Conservation (phyloP, 2,797 vertebrate species). For the Pampus argenteus region DNA sequence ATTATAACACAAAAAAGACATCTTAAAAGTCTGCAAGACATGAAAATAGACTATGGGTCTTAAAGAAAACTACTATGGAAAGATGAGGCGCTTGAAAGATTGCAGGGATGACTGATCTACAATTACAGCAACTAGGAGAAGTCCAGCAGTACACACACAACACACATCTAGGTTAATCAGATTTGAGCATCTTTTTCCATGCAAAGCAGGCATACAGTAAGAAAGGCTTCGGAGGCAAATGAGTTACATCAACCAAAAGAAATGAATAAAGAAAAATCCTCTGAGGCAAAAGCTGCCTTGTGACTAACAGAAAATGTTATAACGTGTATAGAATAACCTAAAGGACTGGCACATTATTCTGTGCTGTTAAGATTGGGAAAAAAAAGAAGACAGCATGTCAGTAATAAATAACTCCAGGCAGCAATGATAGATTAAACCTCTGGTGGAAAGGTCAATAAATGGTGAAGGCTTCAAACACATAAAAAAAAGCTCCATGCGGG, state of each 20-base stretch:
- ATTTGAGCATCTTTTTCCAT: conserved; percentile 19
- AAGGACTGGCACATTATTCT: conserved; percentile 8
- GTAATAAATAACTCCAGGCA: conserved; percentile 40
- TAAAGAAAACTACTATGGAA: conserved; percentile 7
- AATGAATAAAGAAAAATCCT: conserved; percentile 14
- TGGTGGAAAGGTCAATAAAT: conserved; percentile 39
- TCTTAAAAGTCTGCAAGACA: not conserved
- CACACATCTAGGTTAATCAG: conserved; percentile 32
- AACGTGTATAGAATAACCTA: not conserved
- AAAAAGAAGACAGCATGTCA: conserved; percentile 16
- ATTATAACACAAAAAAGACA: not conserved
- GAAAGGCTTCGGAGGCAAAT: conserved; percentile 16
- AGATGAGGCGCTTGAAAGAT: conserved; percentile 31
- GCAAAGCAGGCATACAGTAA: not conserved
- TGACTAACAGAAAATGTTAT: conserved; percentile 15
- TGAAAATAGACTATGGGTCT: conserved; percentile 5
- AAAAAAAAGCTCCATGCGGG: conserved; percentile 18
- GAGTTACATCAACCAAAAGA: conserved; percentile 29
- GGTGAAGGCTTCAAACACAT: conserved; percentile 23
- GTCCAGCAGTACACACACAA: conserved; percentile 32
- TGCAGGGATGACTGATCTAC: conserved; percentile 24
- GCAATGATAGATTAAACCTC: conserved; percentile 29
- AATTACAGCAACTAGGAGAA: conserved; percentile 48
- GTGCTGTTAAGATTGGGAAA: conserved; percentile 13
- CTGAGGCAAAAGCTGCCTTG: conserved; percentile 6